A percentile compares a stretch with the other conserved stretches of the same genome.
These are phyloP conservation scores for Poecilia picta DNA, from an alignment of 2,797 vertebrate species.

Conservation along the genomic window DNA sequence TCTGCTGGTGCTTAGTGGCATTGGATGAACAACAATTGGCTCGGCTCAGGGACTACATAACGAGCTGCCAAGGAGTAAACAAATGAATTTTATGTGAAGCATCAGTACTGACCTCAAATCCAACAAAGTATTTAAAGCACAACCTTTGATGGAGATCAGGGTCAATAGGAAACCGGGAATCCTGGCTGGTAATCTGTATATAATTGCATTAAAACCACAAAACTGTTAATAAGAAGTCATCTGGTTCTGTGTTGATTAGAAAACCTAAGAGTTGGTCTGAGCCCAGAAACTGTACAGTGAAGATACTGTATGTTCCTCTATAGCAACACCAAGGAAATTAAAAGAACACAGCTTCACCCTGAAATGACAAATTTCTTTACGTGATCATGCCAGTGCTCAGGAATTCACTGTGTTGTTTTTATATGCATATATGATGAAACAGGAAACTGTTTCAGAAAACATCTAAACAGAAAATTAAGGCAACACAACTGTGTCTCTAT, in stretches of 20 bases:
- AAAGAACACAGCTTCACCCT: background rate
- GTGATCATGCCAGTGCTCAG: background rate
- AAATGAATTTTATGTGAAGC: background rate
- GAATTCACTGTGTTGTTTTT: background rate
- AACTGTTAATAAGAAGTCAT: background rate
- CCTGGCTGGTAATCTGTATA: background rate
- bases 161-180: background rate
- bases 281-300: background rate
- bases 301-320: background rate
- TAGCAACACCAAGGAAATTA: background rate
- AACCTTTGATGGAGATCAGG: background rate
- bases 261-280: background rate
- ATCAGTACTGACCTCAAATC: background rate
- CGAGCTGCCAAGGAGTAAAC: background rate
- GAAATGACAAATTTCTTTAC: background rate
- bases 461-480: background rate
- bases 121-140: background rate
- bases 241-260: background rate
- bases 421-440: background rate
- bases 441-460: background rate
- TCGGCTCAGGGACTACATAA: background rate
- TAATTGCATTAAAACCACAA: background rate
- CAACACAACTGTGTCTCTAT: background rate
- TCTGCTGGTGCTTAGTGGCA: background rate
- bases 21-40: background rate